Conservation (phyloP, 2,797 vertebrate species). For the Fringilla coelebs region DNA sequence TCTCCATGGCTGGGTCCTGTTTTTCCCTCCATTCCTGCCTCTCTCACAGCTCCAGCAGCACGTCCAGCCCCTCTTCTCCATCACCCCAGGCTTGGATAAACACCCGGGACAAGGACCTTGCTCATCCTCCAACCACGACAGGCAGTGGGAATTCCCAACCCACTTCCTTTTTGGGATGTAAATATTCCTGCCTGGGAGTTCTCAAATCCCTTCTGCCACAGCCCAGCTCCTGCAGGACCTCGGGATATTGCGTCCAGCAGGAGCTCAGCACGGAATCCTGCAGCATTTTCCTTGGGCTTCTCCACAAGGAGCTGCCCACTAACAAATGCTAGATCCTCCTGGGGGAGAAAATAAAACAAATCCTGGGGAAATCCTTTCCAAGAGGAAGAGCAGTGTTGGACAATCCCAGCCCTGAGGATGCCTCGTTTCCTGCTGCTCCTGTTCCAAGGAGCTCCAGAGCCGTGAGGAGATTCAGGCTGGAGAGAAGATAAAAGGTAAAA, state of each 20-base stretch:
- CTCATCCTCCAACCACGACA: neutral
- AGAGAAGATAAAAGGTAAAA: neutral
- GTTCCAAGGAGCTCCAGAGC: neutral
- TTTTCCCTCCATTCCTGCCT: neutral
- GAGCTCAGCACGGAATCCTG: neutral
- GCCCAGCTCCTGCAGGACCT: rapidly evolving
- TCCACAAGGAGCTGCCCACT: neutral
- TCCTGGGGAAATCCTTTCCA: neutral
- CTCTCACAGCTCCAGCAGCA: rapidly evolving
- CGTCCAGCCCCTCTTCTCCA: neutral
- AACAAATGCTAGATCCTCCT: neutral
- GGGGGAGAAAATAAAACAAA: neutral
- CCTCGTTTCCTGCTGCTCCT: neutral
- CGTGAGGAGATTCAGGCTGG: neutral
- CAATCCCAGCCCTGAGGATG: neutral
- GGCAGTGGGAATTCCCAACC: neutral
- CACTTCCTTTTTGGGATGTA: neutral
- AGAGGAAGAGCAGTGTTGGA: neutral
- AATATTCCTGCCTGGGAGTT: neutral
- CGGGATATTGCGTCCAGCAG: rapidly evolving
- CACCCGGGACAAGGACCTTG: rapidly evolving
- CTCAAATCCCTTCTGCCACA: neutral
- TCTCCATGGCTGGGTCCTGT: neutral
- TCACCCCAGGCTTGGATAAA: neutral
- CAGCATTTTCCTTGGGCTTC: neutral